Evolutionary conservation across 1,140 invertebrate genomes (phyloP).

Genomic region (Pseudomyrmex sp.): DNA sequence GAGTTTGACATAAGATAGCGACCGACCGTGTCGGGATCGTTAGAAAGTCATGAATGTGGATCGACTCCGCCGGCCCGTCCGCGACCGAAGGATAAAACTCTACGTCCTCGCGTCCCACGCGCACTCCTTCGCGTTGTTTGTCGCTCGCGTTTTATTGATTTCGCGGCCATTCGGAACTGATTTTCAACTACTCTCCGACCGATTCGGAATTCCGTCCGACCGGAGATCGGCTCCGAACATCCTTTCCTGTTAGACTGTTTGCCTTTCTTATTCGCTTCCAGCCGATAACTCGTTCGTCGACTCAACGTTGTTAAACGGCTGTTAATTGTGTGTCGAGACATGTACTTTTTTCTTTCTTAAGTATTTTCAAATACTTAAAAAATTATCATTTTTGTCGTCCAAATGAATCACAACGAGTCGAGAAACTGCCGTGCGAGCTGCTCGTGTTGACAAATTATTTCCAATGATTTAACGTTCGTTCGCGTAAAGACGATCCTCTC

Average conservation of each 20-base stretch:
- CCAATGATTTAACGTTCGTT: not conserved
- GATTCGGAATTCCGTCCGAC: not conserved
- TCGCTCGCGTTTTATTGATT: slow-evolving; percentile 56
- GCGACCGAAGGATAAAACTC: slow-evolving; percentile 56
- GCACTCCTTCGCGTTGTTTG: slow-evolving; percentile 43
- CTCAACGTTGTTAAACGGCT: not conserved
- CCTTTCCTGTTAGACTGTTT: not conserved
- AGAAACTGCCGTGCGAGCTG: not conserved
- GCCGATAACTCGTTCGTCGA: not conserved
- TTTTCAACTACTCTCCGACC: slow-evolving; percentile 9
- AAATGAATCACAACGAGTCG: slow-evolving; percentile 20
- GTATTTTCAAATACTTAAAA: not conserved
- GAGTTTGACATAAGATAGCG: not conserved
- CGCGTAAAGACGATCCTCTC: not conserved
- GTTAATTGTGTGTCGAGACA: not conserved
- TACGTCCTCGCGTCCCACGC: slow-evolving; percentile 70
- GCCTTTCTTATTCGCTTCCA: not conserved
- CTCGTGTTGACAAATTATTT: not conserved
- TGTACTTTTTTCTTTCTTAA: not conserved
- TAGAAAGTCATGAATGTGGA: slow-evolving; percentile 70
- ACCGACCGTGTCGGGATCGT: slow-evolving; percentile 52
- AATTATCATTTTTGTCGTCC: slow-evolving; percentile 29
- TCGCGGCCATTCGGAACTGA: slow-evolving; percentile 41
- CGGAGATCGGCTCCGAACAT: not conserved
- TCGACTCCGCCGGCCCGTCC: slow-evolving; percentile 59